Evolutionary conservation across 2,888 invertebrate genomes (phyloP).

Genomic region (Crematogaster levior): DNA sequence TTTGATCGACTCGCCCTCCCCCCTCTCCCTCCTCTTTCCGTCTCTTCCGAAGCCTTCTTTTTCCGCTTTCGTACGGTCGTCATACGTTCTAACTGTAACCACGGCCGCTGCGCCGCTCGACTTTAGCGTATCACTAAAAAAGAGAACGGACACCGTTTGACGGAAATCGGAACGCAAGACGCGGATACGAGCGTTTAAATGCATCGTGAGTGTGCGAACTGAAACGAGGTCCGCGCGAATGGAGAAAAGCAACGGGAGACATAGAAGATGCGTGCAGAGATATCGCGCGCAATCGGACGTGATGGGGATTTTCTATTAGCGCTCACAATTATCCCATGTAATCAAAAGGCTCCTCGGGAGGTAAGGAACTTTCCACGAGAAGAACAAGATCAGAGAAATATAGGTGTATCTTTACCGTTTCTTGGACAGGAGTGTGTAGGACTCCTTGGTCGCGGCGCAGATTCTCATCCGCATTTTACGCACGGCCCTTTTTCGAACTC

Average conservation of each 20-base stretch:
- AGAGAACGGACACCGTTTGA: conserved; percentile 34
- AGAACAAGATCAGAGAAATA: not conserved
- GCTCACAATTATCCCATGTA: not conserved
- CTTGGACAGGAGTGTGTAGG: conserved; percentile 84
- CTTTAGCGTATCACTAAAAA: conserved; percentile 36
- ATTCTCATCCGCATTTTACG: conserved; percentile 84
- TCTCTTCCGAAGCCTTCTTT: conserved; percentile 14
- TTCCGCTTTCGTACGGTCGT: conserved; percentile 39
- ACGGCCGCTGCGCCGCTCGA: conserved; percentile 37
- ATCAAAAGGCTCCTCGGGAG: not conserved
- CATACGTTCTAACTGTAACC: conserved; percentile 53
- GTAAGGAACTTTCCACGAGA: not conserved
- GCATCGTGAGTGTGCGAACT: not conserved
- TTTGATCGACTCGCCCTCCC: conserved; percentile 58
- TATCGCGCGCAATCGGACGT: conserved; percentile 11
- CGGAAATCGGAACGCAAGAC: conserved; percentile 57
- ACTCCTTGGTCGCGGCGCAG: conserved; percentile 84
- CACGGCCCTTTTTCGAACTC: conserved; percentile 79
- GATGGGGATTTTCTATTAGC: conserved; percentile 20
- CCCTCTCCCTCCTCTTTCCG: not conserved
- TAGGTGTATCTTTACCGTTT: conserved; percentile 79
- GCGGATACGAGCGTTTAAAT: not conserved
- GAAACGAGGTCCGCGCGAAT: not conserved
- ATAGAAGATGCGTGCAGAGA: conserved; percentile 4
- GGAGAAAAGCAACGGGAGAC: conserved; percentile 6